Base-by-base conservation (phyloP, 2,797 vertebrate species). In the Graptemys geographica region DNA sequence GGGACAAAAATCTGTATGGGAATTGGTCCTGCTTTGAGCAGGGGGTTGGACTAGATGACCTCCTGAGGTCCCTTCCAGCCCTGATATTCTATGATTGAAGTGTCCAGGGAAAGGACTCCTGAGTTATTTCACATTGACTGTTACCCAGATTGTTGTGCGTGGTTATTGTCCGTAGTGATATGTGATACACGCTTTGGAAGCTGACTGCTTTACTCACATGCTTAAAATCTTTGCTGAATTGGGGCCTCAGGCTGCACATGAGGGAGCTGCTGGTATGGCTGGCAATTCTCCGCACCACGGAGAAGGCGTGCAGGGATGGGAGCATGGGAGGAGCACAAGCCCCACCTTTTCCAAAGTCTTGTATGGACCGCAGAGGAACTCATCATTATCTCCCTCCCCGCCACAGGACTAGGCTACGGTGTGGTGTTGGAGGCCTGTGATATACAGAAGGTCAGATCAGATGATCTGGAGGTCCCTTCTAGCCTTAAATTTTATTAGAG, bases 201-300 rank as follows among this genome's bases (percentile, higher is more conserved):
- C 74, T 81, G 86, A 6, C 25, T 57, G 49, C 33, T 69, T 88
- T 0, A 0, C 8, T 88, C 51, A 23, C 0, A 0, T 2, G 8
- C 31, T 78, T 92, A 25, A 53, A 23, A 33, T 72, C 56, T 88
- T 62, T 88, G 19, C 76, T n/a, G 15, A 8, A 3, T 5, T 84
- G 31, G 44, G 65, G 62, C 72, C 85, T 53, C 0, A 0, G 1
- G 16, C 0, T 0, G 55, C 33, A n/a, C 1, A 1, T 2, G 44
- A 28, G 69, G 83, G 59, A 86, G 16, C 72, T 55, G 87, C 49
- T 72, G 47, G 6, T 2, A 13, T 28, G 79, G 28, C 33, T 72
- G 62, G 56, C 37, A 44, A 69, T 15, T 27, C 44, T 47, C n/a
- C 1, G 85, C 5, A 10, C n/a, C n/a, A 37, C 5, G 9, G 62